Base-by-base conservation (phyloP, 2,797 vertebrate genomes). In the Diceros bicornis region DNA sequence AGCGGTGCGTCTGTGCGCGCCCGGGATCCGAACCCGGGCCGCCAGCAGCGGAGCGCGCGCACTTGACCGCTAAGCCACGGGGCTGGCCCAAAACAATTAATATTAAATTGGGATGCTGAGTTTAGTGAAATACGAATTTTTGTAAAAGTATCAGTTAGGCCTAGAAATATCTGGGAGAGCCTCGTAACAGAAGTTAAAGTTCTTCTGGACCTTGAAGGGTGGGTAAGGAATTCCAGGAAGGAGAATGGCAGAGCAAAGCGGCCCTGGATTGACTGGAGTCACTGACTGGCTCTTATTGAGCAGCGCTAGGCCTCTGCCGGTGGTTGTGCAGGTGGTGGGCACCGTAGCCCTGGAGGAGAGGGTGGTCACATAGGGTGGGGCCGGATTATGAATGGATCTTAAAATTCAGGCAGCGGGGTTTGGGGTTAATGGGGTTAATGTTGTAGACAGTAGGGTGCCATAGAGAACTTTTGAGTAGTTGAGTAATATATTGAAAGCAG, bases 151-250 rank as follows among this genome's bases (percentile, higher is more conserved):
- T 82, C 27, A 55, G 2, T 52, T 44, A 84, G 21, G 10, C 34
- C 21, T 87, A 62, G 52, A 91, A 71, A 47, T 69, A 90, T 25
- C 41, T 91, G 44, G 6, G 68, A 68, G n/a, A 32, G 37, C n/a
- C 81, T 88, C 44, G 59, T 61, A 96, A 82, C 16, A 64, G 25
- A 91, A 68, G 47, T 55, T 86, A 81, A 79, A 66, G 4, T 86
- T 95, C 75, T 81, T 17, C 20, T 86, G 59, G 18, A 61, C 44
- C 21, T 84, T 84, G 47, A 84, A 89, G 37, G 11, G 12, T 34
- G 47, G 29, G 27, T 64, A 41, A 59, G 83, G 18, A 78, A 62
- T 93, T 93, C 27, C 59, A 93, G 62, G 27, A 91, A 61, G 75
- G 34, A 68, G 50, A 89, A 72, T 66, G 50, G 37, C 25, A 47